Conservation (phyloP, 2,113 vertebrate species). For the Lethenteron reissneri region DNA sequence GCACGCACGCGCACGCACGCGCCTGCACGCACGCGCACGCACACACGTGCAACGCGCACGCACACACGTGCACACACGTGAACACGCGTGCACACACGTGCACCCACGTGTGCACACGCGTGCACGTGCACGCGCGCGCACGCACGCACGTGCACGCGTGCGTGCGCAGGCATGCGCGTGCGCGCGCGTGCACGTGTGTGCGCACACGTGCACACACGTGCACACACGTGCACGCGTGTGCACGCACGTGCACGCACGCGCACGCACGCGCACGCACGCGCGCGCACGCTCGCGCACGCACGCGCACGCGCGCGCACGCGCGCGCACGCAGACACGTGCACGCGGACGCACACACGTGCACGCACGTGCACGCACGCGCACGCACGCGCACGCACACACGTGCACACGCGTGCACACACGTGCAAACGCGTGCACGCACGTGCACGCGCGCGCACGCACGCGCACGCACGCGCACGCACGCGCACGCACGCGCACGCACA, state of each 20-base stretch:
- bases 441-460: neutral
- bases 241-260: conserved; percentile 2
- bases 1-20: no score
- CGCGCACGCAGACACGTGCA: neutral
- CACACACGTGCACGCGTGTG: neutral
- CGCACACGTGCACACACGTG: neutral
- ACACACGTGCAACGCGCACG: no score
- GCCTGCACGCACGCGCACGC: no score
- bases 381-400: neutral
- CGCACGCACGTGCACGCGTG: neutral
- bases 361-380: neutral
- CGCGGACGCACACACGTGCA: neutral
- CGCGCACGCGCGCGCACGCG: neutral
- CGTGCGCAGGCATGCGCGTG: neutral
- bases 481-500: neutral
- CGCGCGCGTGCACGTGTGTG: neutral
- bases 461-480: conserved; percentile 1
- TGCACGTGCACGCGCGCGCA: neutral
- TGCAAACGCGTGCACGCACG: neutral
- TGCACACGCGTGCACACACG: neutral
- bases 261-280: neutral
- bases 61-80: no score
- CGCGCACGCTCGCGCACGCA: neutral
- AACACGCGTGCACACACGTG: neutral
- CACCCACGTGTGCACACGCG: neutral